Evolutionary conservation across 2,888 invertebrate species (phyloP).

Genomic region (Cyrtodaria siliqua): DNA sequence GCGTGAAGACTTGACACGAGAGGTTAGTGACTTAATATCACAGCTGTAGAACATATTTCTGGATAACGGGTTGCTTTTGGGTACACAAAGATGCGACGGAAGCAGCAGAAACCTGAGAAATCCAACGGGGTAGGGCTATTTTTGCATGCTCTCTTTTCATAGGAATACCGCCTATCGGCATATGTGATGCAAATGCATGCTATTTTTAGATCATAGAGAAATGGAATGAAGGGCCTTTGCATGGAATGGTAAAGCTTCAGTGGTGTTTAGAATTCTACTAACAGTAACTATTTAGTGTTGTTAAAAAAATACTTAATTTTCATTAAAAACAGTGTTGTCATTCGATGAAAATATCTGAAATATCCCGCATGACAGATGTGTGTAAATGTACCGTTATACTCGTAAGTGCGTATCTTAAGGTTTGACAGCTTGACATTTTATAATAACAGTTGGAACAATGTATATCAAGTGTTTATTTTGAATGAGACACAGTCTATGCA

Average conservation of each 20-base stretch:
- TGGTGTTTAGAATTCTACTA: not conserved
- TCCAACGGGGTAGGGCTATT: conserved; percentile 59
- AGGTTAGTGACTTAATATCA: conserved; percentile 47
- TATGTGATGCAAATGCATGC: conserved; percentile 27
- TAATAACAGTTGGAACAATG: too few species aligned
- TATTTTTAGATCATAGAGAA: conserved; percentile 8
- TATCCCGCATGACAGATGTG: too few species aligned
- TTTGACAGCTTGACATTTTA: too few species aligned
- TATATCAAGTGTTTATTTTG: too few species aligned
- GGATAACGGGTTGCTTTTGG: conserved; percentile 61
- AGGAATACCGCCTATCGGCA: conserved; percentile 26
- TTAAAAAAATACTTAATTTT: too few species aligned
- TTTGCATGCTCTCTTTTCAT: conserved; percentile 20
- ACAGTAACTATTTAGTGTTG: too few species aligned
- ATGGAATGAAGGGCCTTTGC: conserved; percentile 19
- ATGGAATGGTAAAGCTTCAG: conserved; percentile 31
- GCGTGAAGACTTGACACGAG: conserved; percentile 46
- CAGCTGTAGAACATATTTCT: conserved; percentile 46
- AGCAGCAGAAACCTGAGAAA: conserved; percentile 63
- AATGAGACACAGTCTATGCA: too few species aligned
- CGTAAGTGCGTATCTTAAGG: too few species aligned
- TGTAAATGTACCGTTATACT: too few species aligned
- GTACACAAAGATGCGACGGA: conserved; percentile 54
- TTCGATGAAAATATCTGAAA: too few species aligned
- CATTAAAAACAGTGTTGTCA: too few species aligned